Conservation (phyloP, 2,113 vertebrate species). For the Eublepharis macularius region DNA sequence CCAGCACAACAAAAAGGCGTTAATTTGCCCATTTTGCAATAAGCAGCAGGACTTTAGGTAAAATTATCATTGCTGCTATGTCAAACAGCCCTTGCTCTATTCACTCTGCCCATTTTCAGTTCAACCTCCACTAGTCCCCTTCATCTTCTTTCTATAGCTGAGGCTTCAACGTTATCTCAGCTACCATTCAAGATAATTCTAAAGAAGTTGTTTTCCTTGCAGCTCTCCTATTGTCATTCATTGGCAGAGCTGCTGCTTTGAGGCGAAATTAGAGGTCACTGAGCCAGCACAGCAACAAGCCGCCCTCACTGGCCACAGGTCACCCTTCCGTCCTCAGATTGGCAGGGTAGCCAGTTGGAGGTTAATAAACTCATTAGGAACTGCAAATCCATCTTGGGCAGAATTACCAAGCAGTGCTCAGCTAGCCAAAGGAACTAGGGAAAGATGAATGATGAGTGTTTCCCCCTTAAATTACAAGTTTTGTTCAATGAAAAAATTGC, state of each 20-base stretch:
- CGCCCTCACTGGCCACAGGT: neutral
- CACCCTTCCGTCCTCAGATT: constrained; percentile 19
- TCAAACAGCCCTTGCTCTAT: neutral
- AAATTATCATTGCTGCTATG: neutral
- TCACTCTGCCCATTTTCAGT: neutral
- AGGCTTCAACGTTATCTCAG: neutral
- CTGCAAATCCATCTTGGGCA: neutral
- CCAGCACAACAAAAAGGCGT: neutral
- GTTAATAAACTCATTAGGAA: constrained; percentile 33
- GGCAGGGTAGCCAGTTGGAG: neutral
- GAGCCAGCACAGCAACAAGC: neutral
- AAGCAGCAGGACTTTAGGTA: accelerated
- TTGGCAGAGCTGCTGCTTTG: neutral
- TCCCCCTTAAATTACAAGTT: neutral
- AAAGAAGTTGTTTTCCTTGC: neutral
- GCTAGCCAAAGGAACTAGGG: neutral
- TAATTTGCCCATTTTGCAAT: constrained; percentile 7
- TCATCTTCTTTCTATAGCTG: neutral
- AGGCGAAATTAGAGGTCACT: constrained; percentile 2
- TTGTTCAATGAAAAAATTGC: neutral
- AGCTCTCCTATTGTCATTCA: neutral
- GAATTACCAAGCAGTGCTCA: neutral
- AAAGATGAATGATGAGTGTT: neutral
- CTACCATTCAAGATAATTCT: neutral
- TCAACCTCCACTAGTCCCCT: neutral